Conservation (phyloP, 2,797 vertebrate species). For the Myotis findleyi region DNA sequence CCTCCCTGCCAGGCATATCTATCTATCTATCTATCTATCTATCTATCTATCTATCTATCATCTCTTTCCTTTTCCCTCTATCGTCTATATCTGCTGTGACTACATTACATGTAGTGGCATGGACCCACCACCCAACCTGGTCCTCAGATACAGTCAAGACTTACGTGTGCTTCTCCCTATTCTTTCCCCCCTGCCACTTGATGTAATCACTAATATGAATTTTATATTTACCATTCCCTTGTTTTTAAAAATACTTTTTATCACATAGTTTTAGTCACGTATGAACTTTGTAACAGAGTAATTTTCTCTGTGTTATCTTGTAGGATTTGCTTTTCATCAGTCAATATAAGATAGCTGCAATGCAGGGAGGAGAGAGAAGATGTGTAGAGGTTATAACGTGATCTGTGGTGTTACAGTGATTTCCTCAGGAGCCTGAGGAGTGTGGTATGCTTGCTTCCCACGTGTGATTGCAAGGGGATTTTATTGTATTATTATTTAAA, state of each 20-base stretch:
- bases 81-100: background rate
- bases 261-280: background rate
- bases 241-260: background rate
- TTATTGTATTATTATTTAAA: too few species aligned
- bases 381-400: background rate
- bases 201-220: background rate
- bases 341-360: background rate
- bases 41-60: background rate
- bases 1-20: background rate
- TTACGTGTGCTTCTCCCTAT: background rate
- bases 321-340: background rate
- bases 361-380: background rate
- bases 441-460: background rate
- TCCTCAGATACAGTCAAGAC: background rate
- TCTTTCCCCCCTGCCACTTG: background rate
- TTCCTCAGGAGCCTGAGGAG: background rate
- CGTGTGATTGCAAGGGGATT: background rate
- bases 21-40: background rate
- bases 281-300: background rate
- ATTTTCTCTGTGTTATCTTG: background rate
- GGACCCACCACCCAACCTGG: background rate
- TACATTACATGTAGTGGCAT: background rate
- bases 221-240: background rate
- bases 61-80: background rate
- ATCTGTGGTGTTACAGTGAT: background rate